Evolutionary conservation across 2,888 invertebrate genomes (phyloP).

Genomic region (Torymus aiolomorphi): DNA sequence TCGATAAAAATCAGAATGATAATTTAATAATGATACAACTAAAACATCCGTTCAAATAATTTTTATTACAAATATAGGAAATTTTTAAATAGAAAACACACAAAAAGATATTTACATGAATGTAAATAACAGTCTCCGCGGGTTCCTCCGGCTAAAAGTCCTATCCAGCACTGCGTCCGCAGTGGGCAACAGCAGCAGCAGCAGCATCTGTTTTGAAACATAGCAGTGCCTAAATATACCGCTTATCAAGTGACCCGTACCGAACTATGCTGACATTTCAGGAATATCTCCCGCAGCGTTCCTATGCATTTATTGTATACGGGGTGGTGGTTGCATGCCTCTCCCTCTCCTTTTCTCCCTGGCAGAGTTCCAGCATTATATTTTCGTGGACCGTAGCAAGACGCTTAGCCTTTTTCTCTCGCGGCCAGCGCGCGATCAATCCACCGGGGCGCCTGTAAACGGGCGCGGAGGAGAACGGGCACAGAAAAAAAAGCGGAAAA

Average conservation of each 20-base stretch:
- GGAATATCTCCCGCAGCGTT: conserved; percentile 54
- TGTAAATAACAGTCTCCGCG: conserved; percentile 20
- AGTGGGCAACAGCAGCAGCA: neutral
- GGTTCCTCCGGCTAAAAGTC: conserved; percentile 3
- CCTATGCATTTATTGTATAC: conserved; percentile 53
- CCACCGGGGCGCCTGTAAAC: neutral
- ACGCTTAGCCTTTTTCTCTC: conserved; percentile 34
- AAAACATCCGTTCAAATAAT: too few relatives aligned
- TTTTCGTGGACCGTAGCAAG: conserved; percentile 39
- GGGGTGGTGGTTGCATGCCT: neutral
- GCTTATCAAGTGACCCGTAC: conserved; percentile 57
- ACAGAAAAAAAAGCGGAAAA: neutral
- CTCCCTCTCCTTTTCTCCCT: conserved; percentile 35
- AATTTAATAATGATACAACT: too few relatives aligned
- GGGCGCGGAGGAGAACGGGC: too few relatives aligned
- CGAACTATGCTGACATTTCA: conserved; percentile 58
- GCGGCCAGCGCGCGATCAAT: conserved; percentile 44
- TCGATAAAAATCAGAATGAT: too few relatives aligned
- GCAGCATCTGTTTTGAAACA: conserved; percentile 57
- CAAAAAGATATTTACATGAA: neutral
- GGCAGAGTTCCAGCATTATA: conserved; percentile 50
- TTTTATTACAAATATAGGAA: neutral
- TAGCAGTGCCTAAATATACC: conserved; percentile 52
- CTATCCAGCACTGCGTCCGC: neutral
- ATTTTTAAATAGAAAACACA: neutral